Base-by-base conservation (phyloP, 2,797 vertebrate species). In the Buphagus erythrorhynchus region DNA sequence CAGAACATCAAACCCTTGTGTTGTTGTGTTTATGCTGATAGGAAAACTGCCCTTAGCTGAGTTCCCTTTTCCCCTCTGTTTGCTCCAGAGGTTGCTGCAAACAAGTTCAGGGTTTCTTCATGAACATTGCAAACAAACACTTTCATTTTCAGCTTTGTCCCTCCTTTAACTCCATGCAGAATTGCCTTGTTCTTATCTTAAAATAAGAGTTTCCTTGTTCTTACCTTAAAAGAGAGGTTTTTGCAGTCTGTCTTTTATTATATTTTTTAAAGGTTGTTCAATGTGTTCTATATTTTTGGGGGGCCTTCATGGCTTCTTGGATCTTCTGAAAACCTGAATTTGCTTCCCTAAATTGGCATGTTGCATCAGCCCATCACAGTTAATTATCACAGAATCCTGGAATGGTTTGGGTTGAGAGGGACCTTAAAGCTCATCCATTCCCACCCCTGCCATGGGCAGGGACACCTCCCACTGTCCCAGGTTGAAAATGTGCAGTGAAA, bases 1-100 rank as follows among this genome's bases (percentile, higher is more conserved):
- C 15, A 22, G 2, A 4, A 13, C 33, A 46, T 19, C 40, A n/a
- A 10, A 11, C 5, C 22, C 4, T 6, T 40, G 29, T 4, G 0
- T 3, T 73, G 29, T 12, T 82, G 7, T 10, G 6, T 35, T 73
- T 31, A 2, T 73, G 59, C 49, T 73, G 69, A 31, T 25, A 2
- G 4, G 2, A 40, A 40, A 55, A 8, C 6, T 55, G 33, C 40
- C 40, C 68, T 55, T 3, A 20, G 42, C 79, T 65, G 5, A 35
- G 51, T 13, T 57, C 51, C 25, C 42, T 38, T 65, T 65, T 15
- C 11, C 31, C 49, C 69, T 35, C 59, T 49, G 13, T 21, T 48
- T 21, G 0, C 59, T 35, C 43, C 59, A 57, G 35, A 25, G 42
- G 25, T 9, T 73, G 29, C 59, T 65, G 51, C 59, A 40, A 73